A percentile compares a stretch with the other conserved stretches of the same genome.
These are phyloP conservation scores for Xiphorhynchus erythropygius DNA, from an alignment of 2,797 vertebrate genomes.

Conservation along the genomic window DNA sequence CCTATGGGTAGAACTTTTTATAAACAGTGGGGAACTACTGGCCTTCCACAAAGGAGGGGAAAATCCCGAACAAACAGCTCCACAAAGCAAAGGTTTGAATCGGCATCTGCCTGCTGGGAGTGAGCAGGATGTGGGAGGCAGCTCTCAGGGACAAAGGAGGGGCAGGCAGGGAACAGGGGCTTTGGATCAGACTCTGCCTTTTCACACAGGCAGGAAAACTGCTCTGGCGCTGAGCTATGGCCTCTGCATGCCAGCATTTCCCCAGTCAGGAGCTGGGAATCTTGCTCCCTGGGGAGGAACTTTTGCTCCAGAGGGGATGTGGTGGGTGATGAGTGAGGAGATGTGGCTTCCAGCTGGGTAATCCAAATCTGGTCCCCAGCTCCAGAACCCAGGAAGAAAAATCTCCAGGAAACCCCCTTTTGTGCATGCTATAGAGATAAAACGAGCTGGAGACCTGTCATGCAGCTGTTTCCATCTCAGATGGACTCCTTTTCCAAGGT, in stretches of 20 bases:
- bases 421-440: not conserved
- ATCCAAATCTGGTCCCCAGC: not conserved
- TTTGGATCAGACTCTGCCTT: not conserved
- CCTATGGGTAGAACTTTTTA: not conserved
- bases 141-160: not conserved
- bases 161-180: not conserved
- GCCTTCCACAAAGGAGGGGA: not conserved
- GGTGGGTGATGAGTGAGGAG: not conserved
- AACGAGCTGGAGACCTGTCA: not conserved
- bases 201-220: not conserved
- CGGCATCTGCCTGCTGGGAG: not conserved
- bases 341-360: not conserved
- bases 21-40: not conserved
- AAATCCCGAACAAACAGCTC: not conserved
- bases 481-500: not conserved
- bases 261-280: not conserved
- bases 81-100: not conserved
- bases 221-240: accelerated
- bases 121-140: not conserved
- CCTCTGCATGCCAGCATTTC: not conserved
- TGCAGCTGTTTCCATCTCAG: not conserved
- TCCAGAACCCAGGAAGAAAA: not conserved
- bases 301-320: not conserved
- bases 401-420: not conserved
- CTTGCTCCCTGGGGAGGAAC: not conserved